phyloP scores from a whole-genome alignment of 2,113 vertebrate genomes.

The Tinamus guttatus region DNA sequence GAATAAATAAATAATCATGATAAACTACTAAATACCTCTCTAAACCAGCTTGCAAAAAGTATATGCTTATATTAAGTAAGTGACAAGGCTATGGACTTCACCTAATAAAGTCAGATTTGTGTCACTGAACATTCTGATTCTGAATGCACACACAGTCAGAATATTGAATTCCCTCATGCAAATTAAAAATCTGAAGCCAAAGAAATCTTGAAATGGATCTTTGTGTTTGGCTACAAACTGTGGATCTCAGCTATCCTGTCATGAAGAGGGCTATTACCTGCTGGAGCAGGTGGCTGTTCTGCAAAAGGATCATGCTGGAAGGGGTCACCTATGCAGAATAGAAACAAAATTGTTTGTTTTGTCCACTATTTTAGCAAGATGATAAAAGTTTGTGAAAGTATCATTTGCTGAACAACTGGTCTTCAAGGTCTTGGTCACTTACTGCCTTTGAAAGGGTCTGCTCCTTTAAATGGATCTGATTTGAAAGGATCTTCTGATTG shows the following conservation, averaged over 20 bases:
- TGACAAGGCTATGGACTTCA: neutral
- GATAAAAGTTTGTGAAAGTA: neutral
- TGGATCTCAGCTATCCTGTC: neutral
- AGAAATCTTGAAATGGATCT: neutral
- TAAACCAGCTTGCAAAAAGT: neutral
- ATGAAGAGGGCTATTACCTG: constrained; percentile 79
- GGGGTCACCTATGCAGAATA: constrained; percentile 83
- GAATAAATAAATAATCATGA: neutral
- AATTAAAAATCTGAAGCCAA: neutral
- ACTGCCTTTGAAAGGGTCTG: constrained; percentile 80
- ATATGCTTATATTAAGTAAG: neutral
- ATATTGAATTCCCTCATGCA: neutral
- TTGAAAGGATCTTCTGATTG: constrained; percentile 96
- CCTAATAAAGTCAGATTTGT: neutral
- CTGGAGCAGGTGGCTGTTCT: constrained; percentile 82
- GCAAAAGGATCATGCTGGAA: constrained; percentile 95
- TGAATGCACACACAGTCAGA: neutral
- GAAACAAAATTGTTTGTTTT: constrained; percentile 8
- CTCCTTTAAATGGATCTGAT: constrained; percentile 94
- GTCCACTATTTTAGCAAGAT: neutral
- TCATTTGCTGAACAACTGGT: neutral
- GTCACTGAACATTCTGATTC: neutral
- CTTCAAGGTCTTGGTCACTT: constrained; percentile 1
- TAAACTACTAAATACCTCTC: neutral
- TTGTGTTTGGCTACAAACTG: neutral